A percentile compares a stretch with the other conserved stretches of the same genome.
phyloP scores from a whole-genome alignment of 2,797 vertebrate species.

The Serranus cabrilla region DNA sequence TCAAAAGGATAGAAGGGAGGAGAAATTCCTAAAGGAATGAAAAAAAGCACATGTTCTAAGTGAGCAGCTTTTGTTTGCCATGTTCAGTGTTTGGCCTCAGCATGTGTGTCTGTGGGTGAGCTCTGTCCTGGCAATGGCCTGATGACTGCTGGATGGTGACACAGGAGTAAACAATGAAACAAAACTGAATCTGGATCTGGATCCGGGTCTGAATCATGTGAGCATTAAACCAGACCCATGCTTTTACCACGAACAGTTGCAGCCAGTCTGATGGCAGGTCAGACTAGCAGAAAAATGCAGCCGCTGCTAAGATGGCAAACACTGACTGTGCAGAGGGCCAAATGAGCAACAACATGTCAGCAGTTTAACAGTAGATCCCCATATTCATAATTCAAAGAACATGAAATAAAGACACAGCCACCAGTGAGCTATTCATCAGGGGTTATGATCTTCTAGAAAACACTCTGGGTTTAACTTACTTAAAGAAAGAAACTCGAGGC shows the following conservation, averaged over 20 bases:
- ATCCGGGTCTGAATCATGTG: slow-evolving; percentile 24
- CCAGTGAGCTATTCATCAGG: slow-evolving; percentile 24
- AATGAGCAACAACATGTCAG: slow-evolving; percentile 12
- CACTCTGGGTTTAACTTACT: slow-evolving; percentile 5
- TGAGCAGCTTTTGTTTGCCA: slow-evolving; percentile 56
- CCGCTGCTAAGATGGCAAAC: slow-evolving; percentile 19
- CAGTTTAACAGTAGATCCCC: slow-evolving; percentile 13
- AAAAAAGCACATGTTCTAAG: slow-evolving; percentile 59
- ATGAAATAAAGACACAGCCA: slow-evolving; percentile 33
- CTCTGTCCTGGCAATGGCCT: slow-evolving; percentile 10
- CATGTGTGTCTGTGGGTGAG: not conserved
- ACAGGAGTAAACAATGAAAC: slow-evolving; percentile 28
- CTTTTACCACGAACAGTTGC: slow-evolving; percentile 27
- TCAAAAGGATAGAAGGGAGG: slow-evolving; percentile 64
- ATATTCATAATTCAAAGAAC: slow-evolving; percentile 43
- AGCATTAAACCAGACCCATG: slow-evolving; percentile 15
- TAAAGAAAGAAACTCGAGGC: not conserved
- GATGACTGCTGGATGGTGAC: slow-evolving; percentile 28
- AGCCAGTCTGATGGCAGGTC: slow-evolving; percentile 16
- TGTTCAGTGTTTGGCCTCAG: slow-evolving; percentile 28
- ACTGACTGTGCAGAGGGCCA: not conserved
- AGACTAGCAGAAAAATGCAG: slow-evolving; percentile 8
- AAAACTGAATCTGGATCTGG: slow-evolving; percentile 27
- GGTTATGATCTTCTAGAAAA: slow-evolving; percentile 17
- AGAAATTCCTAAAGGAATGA: slow-evolving; percentile 53